Base-by-base conservation (phyloP, 2,797 vertebrate species). In the Hoplostethus atlanticus region DNA sequence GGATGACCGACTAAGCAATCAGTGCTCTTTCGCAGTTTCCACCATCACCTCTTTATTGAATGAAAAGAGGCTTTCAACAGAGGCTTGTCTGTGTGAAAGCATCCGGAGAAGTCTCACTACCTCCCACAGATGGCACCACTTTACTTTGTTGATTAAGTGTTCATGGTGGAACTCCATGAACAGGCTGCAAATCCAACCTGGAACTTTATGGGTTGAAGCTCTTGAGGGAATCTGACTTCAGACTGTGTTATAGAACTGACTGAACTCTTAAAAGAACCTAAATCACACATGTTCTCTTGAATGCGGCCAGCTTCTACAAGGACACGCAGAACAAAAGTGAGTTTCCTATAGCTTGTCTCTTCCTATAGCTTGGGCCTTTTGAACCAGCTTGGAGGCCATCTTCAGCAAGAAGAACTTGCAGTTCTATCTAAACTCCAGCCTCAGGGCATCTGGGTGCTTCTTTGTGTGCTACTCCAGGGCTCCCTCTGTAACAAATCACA, bases 41-140 rank as follows among this genome's bases (percentile, higher is more conserved):
- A 77, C 68, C 73, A 73, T 72, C 40, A 73, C 60, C 64, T 73
- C 73, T 69, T 81, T 76, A 54, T 73, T 81, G 10, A 80, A 57
- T 3, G 68, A 80, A 73, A 73, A 69, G 11, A 64, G 64, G 51
- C 76, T 73, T 16, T 79, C 54, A 59, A 66, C 60, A 54, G 78
- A 76, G 47, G 59, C 64, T 64, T 77, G 73, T 4, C 69, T 59
- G 69, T 81, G 73, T 64, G 69, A 81, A 36, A 81, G 74, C 54
- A 73, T 12, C 31, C 73, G 59, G 15, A 64, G 1, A 8, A 71
- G 63, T 68, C 48, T 59, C 16, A 72, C 67, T 62, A 63, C 63
- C 46, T 68, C 62, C 64, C 68, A 80, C 9, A 76, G 68, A 69
- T 65, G 54, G 53, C 8, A 5, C 52, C 4, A 76, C 47, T 80